Conservation (phyloP, 2,888 invertebrate genomes). For the Catonia carolina region DNA sequence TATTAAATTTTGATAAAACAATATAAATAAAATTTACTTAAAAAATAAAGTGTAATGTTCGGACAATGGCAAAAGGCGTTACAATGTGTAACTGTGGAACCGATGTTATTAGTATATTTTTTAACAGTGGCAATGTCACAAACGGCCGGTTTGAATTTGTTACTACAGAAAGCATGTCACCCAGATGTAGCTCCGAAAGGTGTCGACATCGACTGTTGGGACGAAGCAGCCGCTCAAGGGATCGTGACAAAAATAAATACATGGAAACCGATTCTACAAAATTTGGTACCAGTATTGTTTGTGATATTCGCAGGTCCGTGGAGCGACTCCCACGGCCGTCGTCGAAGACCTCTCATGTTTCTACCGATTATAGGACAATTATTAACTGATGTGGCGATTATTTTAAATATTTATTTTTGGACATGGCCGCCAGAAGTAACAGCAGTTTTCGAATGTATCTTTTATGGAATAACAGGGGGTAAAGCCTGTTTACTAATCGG, state of each 20-base stretch:
- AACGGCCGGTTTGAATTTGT: constrained; percentile 18
- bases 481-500: constrained; percentile 31
- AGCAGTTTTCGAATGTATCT: constrained; percentile 28
- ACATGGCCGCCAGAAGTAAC: constrained; percentile 31
- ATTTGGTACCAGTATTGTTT: constrained; percentile 23
- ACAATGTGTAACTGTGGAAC: constrained; percentile 23
- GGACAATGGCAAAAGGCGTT: not conserved
- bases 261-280: constrained; percentile 21
- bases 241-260: constrained; percentile 26
- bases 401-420: constrained; percentile 31
- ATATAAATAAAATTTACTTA: too few relatives aligned
- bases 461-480: constrained; percentile 32
- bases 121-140: constrained; percentile 17
- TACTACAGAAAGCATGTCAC: constrained; percentile 27
- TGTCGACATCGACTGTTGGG: constrained; percentile 11
- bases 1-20: too few relatives aligned
- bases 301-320: constrained; percentile 31
- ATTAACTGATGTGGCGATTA: constrained; percentile 26
- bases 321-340: constrained; percentile 30
- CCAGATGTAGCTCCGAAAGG: constrained; percentile 9
- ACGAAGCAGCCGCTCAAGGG: constrained; percentile 24
- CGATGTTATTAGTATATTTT: constrained; percentile 23
- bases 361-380: constrained; percentile 31
- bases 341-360: constrained; percentile 30
- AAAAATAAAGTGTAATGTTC: constrained; percentile 3